Evolutionary conservation across 2,113 vertebrate species (phyloP).

Genomic region (Pitta sordida): DNA sequence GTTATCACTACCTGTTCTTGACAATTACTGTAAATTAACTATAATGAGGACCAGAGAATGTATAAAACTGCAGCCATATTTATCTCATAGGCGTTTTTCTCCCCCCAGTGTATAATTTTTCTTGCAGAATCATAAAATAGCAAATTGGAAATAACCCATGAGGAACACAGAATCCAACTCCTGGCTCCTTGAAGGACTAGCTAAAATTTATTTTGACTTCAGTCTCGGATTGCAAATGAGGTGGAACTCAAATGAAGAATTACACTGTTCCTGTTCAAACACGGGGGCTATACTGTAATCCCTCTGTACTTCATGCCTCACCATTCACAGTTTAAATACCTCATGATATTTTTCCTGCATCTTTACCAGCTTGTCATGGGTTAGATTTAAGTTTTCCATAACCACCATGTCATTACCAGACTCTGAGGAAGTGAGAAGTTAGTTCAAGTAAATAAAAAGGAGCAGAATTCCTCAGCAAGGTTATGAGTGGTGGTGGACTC

Average conservation of each 20-base stretch:
- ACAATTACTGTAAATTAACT: too few relatives aligned
- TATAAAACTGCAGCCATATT: not conserved
- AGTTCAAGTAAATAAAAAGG: too few relatives aligned
- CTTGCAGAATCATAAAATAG: not conserved
- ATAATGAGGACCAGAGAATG: not conserved
- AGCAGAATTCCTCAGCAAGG: too few relatives aligned
- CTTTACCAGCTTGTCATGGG: too few relatives aligned
- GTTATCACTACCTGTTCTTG: not conserved
- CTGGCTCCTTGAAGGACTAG: not conserved
- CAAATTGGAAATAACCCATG: fast-evolving
- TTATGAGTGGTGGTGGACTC: too few relatives aligned
- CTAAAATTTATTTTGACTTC: not conserved
- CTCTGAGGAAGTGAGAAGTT: too few relatives aligned
- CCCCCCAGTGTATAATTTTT: not conserved
- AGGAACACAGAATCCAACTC: not conserved
- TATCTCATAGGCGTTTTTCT: not conserved
- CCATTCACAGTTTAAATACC: too few relatives aligned
- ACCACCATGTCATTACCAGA: too few relatives aligned
- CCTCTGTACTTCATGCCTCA: too few relatives aligned
- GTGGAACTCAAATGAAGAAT: not conserved
- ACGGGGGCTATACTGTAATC: not conserved
- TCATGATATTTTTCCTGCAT: too few relatives aligned
- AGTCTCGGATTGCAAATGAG: not conserved
- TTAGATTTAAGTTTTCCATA: too few relatives aligned
- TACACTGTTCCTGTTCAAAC: not conserved